Evolutionary conservation across 1,140 invertebrate species (phyloP).

Genomic region (Aphidius ervi): DNA sequence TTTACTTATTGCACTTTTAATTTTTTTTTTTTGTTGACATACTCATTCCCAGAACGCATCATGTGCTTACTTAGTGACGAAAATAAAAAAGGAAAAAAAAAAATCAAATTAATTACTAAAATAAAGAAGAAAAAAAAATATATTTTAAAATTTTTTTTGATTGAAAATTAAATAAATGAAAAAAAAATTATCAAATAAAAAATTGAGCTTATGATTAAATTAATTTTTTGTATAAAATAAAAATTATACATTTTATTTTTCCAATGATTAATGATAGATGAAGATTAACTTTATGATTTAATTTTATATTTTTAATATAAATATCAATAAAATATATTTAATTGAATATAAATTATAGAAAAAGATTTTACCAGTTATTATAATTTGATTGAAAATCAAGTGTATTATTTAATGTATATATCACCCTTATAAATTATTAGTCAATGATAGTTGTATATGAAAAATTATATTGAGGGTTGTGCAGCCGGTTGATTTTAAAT

Average conservation of each 20-base stretch:
- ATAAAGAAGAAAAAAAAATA: not conserved
- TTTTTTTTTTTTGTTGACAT: not conserved
- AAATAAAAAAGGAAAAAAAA: constrained; percentile 1
- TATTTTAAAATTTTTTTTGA: too few species aligned
- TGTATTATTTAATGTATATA: not conserved
- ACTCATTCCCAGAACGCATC: not conserved
- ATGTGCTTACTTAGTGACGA: not conserved
- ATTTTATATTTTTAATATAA: not conserved
- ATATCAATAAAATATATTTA: too few species aligned
- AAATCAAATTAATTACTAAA: not conserved
- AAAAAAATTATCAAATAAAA: too few species aligned
- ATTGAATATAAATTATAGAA: too few species aligned
- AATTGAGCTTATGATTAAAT: too few species aligned
- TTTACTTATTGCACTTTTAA: constrained; percentile 6
- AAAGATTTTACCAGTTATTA: too few species aligned
- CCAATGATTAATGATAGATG: not conserved
- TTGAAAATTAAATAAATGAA: not conserved
- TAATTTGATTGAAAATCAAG: constrained; percentile 12
- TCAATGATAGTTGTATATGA: constrained; percentile 4
- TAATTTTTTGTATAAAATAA: too few species aligned
- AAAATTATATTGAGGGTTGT: constrained; percentile 20
- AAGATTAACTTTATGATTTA: constrained; percentile 6
- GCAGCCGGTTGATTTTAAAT: constrained; percentile 41
- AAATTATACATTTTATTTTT: too few species aligned
- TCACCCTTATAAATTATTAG: not conserved